These are phyloP conservation scores for Chrysolophus pictus DNA, from an alignment of 2,797 vertebrate species.

Conservation along the genomic window DNA sequence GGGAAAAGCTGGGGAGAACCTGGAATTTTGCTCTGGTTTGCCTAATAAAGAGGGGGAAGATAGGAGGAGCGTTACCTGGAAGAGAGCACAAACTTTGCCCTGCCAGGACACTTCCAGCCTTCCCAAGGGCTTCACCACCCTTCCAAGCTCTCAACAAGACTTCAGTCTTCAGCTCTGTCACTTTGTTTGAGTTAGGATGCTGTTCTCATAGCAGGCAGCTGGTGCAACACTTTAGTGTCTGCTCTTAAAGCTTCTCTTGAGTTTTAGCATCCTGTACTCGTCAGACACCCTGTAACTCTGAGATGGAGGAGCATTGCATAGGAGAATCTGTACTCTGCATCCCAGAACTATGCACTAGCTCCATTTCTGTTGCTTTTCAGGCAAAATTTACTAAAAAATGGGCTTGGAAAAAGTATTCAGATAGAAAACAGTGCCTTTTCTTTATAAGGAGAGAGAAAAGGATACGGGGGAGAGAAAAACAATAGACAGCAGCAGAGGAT, in stretches of 20 bases:
- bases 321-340: neutral
- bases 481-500: neutral
- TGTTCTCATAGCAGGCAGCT: neutral
- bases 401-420: neutral
- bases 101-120: neutral
- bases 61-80: neutral
- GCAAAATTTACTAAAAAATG: neutral
- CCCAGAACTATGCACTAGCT: neutral
- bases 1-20: rapidly evolving
- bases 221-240: too few species aligned
- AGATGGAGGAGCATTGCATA: neutral
- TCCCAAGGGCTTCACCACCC: neutral
- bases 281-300: neutral
- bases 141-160: neutral
- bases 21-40: neutral
- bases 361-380: neutral
- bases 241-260: neutral
- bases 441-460: neutral
- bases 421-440: neutral
- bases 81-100: neutral
- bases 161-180: neutral
- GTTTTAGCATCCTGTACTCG: neutral
- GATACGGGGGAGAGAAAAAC: neutral
- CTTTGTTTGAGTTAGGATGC: neutral
- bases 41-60: neutral